Percentiles rank a stretch among this genome's conserved stretches.
Evolutionary conservation across 2,888 invertebrate species (phyloP).

Genomic region (Perizoma affinitatum): DNA sequence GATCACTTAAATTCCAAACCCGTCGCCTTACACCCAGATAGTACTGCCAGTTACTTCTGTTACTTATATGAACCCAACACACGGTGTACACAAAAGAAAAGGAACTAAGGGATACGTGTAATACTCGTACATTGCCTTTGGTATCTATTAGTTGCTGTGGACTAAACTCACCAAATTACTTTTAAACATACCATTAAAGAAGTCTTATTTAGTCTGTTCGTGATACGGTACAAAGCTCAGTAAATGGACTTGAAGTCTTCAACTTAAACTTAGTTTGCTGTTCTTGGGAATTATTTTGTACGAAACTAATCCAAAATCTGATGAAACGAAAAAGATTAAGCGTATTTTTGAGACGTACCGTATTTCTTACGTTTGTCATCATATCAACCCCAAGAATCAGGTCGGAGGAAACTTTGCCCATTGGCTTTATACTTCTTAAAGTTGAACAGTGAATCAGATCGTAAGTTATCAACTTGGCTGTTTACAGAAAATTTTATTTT

Average conservation of each 20-base stretch:
- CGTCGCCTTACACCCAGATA: conserved; percentile 73
- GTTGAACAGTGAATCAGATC: conserved; percentile 62
- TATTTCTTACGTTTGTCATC: conserved; percentile 26
- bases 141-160: conserved; percentile 53
- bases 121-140: conserved; percentile 55
- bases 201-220: conserved; percentile 54
- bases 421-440: conserved; percentile 65
- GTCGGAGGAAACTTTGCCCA: conserved; percentile 60
- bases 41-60: conserved; percentile 68
- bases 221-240: conserved; percentile 13
- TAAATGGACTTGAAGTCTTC: conserved; percentile 4
- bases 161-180: conserved; percentile 54
- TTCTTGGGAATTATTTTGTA: conserved; percentile 10
- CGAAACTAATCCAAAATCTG: conserved; percentile 34
- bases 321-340: conserved; percentile 16
- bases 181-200: conserved; percentile 46
- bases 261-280: background rate
- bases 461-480: conserved; percentile 34
- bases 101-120: conserved; percentile 62
- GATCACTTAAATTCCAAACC: conserved; percentile 79
- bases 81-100: conserved; percentile 76
- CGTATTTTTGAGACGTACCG: conserved; percentile 25
- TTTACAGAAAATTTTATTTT: conserved; percentile 36
- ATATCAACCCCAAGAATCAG: conserved; percentile 54
- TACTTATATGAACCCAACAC: conserved; percentile 68